These are phyloP conservation scores for Paraplagusia blochii DNA, from an alignment of 2,113 vertebrate species.

Conservation along the genomic window DNA sequence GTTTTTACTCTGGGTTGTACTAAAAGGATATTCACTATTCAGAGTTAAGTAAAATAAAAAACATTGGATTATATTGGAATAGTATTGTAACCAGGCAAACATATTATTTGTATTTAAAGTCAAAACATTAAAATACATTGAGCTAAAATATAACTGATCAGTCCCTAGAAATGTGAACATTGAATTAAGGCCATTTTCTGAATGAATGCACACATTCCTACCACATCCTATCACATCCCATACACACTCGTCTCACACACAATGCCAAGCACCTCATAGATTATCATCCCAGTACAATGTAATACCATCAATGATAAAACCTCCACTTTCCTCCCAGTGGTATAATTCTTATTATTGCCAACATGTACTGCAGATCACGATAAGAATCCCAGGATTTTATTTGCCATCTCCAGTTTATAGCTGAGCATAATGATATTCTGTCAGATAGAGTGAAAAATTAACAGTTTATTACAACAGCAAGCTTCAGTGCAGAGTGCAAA, in stretches of 20 bases:
- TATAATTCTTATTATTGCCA: slow-evolving; percentile 66
- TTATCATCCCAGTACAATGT: slow-evolving; percentile 22
- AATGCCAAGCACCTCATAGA: slow-evolving; percentile 21
- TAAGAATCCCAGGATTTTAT: slow-evolving; percentile 54
- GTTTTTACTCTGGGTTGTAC: no score
- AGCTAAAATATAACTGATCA: no score
- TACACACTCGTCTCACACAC: slow-evolving; percentile 15
- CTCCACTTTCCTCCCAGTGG: slow-evolving; percentile 51
- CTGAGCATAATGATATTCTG: slow-evolving; percentile 68
- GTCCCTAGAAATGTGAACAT: no score
- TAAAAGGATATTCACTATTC: no score
- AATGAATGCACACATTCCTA: slow-evolving; percentile 2
- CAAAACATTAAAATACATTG: no score
- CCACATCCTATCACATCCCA: slow-evolving; percentile 23
- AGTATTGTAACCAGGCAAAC: no score
- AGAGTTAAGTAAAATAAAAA: no score
- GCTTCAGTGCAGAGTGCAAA: slow-evolving; percentile 64
- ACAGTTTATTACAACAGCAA: slow-evolving; percentile 58
- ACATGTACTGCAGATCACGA: slow-evolving; percentile 56
- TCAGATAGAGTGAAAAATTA: slow-evolving; percentile 65
- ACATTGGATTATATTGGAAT: no score
- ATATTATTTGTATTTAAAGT: no score
- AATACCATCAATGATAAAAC: slow-evolving; percentile 26
- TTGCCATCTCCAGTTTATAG: slow-evolving; percentile 62
- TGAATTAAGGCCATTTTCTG: not conserved